phyloP scores from a whole-genome alignment of 2,797 vertebrate species.

The Trematomus bernacchii region DNA sequence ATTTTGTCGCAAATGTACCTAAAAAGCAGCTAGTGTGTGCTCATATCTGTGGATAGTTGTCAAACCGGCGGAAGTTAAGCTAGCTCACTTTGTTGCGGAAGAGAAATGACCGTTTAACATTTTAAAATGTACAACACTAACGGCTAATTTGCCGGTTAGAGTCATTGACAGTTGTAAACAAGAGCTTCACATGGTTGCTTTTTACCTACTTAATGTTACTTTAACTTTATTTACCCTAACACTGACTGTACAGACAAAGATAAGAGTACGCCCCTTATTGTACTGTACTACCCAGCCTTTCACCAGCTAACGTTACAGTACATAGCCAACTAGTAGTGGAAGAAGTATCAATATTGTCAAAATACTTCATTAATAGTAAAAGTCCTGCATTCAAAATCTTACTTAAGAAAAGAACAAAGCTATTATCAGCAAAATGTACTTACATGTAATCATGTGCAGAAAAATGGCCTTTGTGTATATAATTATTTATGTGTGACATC shows the following conservation, averaged over 20 bases:
- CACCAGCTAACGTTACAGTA: neutral
- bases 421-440: too few relatives aligned
- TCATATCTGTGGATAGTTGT: neutral
- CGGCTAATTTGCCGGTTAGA: too few relatives aligned
- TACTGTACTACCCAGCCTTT: neutral
- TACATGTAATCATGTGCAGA: too few relatives aligned
- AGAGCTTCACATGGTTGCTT: neutral
- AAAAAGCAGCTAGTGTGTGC: neutral
- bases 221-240: neutral
- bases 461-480: too few relatives aligned
- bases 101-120: neutral
- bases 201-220: too few relatives aligned
- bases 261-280: neutral
- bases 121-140: neutral
- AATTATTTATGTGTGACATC: too few relatives aligned
- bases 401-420: too few relatives aligned
- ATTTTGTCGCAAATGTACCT: neutral
- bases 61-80: slow-evolving; percentile 23
- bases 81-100: neutral
- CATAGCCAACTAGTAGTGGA: too few relatives aligned
- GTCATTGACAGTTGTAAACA: neutral
- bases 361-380: too few relatives aligned
- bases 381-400: too few relatives aligned
- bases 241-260: neutral
- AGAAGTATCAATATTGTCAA: too few relatives aligned